Conservation (phyloP, 1,140 invertebrate species). For the Apis dorsata region DNA sequence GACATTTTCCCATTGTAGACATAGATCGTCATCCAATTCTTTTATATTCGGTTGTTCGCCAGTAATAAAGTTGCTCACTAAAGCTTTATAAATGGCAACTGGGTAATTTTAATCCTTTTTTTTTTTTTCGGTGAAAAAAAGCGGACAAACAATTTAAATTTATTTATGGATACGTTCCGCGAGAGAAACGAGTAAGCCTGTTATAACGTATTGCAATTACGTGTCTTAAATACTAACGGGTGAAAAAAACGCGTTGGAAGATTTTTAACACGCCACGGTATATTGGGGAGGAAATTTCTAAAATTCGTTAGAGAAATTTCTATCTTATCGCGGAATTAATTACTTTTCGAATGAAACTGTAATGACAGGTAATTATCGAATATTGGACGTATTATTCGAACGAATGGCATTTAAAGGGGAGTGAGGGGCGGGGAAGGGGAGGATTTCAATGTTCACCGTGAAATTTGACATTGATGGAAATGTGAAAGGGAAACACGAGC, state of each 20-base stretch:
- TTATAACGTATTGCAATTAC: neutral
- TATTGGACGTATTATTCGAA: slow-evolving; percentile 24
- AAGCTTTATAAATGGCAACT: no score
- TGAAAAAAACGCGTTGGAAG: neutral
- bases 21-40: no score
- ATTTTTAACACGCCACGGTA: neutral
- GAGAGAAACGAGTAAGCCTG: neutral
- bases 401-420: slow-evolving; percentile 8
- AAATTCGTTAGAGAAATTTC: slow-evolving; percentile 1
- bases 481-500: neutral
- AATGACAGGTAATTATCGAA: slow-evolving; percentile 14
- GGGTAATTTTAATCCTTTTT: no score
- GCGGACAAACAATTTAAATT: no score
- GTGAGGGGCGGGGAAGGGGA: no score
- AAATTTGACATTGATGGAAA: slow-evolving; percentile 9
- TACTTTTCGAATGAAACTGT: slow-evolving; percentile 17
- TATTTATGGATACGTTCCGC: neutral
- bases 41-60: no score
- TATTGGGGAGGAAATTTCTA: no score
- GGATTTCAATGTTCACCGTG: slow-evolving; percentile 19
- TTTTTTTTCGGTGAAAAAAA: no score
- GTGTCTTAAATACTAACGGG: neutral
- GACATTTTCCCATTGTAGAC: neutral
- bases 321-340: slow-evolving; percentile 12
- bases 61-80: no score